A percentile compares a stretch with the other conserved stretches of the same genome.
Evolutionary conservation across 2,113 vertebrate genomes (phyloP).

Genomic region (Crocuta crocuta): DNA sequence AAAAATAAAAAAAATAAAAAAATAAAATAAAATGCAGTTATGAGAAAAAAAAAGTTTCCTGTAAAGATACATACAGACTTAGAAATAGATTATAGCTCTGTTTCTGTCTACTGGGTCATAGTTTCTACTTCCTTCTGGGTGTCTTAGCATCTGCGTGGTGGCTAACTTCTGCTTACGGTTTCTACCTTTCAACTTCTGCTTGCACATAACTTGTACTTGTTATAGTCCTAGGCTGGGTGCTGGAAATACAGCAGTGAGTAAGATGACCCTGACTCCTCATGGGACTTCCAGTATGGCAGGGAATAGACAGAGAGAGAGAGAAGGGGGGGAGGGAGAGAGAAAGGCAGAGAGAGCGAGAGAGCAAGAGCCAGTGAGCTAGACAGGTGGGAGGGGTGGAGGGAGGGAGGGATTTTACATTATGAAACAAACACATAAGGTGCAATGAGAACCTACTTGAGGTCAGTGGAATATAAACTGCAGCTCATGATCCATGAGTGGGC

Average conservation of each 20-base stretch:
- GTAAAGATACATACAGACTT: not conserved
- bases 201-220: not conserved
- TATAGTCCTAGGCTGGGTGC: not conserved
- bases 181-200: conserved; percentile 36
- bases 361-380: not conserved
- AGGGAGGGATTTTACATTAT: not conserved
- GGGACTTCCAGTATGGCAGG: not conserved
- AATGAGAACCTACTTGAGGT: not conserved
- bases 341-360: not conserved
- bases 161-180: conserved; percentile 28
- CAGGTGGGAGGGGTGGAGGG: too few species aligned
- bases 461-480: not conserved
- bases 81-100: not conserved
- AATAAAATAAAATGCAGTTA: too few species aligned
- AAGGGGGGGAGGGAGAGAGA: too few species aligned
- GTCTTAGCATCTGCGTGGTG: not conserved
- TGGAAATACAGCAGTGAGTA: conserved; percentile 13
- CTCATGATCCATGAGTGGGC: not conserved
- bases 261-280: not conserved
- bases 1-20: too few species aligned
- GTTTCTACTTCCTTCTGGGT: conserved; percentile 11
- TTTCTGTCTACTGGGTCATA: not conserved
- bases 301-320: not conserved
- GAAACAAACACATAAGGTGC: not conserved
- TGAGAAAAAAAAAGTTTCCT: not conserved